These are phyloP conservation scores for Tragulus kanchil DNA, from an alignment of 2,113 vertebrate genomes.

Conservation along the genomic window DNA sequence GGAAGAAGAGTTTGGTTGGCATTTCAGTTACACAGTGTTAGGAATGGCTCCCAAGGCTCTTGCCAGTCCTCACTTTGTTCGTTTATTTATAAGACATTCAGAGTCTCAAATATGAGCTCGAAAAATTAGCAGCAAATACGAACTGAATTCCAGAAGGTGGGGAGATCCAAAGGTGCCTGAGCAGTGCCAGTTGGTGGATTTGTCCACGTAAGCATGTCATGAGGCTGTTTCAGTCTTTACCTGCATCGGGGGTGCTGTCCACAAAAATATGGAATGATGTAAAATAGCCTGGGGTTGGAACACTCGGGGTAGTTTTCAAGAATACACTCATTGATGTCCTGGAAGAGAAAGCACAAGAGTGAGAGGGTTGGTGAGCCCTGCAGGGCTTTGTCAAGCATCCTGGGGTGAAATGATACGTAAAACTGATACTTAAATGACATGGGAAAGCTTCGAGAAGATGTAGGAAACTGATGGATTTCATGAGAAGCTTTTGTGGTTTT, in stretches of 20 bases:
- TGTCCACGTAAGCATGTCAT: accelerated
- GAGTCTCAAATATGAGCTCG: background rate
- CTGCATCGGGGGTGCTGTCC: constrained; percentile 99
- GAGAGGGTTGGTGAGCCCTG: background rate
- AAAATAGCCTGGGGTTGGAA: constrained; percentile 97
- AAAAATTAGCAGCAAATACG: background rate
- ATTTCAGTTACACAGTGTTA: background rate
- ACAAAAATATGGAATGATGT: constrained; percentile 99
- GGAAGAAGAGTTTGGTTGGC: background rate
- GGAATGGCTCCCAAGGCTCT: background rate
- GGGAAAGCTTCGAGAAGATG: background rate
- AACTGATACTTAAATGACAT: background rate
- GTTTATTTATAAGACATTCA: background rate
- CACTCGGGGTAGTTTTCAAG: constrained; percentile 98
- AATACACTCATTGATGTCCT: constrained; percentile 99
- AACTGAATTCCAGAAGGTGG: background rate
- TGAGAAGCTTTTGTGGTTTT: background rate
- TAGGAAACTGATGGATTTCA: background rate
- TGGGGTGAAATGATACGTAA: background rate
- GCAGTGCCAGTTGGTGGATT: accelerated
- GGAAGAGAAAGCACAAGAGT: constrained; percentile 75
- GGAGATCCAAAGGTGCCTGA: background rate
- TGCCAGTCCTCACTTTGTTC: background rate
- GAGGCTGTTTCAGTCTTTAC: constrained; percentile 83
- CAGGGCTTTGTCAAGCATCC: background rate